Evolutionary conservation across 2,888 invertebrate genomes (phyloP), one percentile per base, ranked within the genome.

Genomic region (Malthinus seriepunctatus): DNA sequence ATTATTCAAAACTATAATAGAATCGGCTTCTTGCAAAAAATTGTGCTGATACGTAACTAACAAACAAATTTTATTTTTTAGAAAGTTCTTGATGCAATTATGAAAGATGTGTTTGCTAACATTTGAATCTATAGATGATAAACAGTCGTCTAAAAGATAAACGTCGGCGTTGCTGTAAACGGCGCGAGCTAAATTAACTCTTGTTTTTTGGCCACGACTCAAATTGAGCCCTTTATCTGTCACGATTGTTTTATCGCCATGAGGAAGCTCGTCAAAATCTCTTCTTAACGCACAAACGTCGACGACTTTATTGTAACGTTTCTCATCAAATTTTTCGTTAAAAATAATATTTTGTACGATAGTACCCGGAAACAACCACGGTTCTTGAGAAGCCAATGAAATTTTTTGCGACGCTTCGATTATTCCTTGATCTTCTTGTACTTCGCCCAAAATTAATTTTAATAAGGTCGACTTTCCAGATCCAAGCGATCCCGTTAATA

Each of bases 201-300:
- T 82, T 1, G 92, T 91, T 74, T 87, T 86, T 77, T 93, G 93
- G 9, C 93, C 93, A 11, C 92, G 92, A 34, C 91, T 91, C 9
- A 94, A 78, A 15, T 88, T 87, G 0, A 88, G 84, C 7, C 93
- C 93, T 48, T 89, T 82, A 70, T 94, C 93, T 5, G 92, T 92
- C 1, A 93, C 88, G 52, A 90, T 76, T 0, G 91, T 91, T 67
- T 84, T 78, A 72, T 93, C 93, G 8, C 90, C 89, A 62, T 86
- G 82, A 0, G 88, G 86, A 65, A 93, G 84, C 63, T 87, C 84
- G 23, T 14, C 14, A 8, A 39, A 39, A 9, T 39, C 39, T 8
- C n/a, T 8, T 15, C 23, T 15, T 39, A 90, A 73, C 3, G 86
- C 86, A 70, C 89, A 88, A 0, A 82, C 86, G 61, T 80, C 82